phyloP scores from a whole-genome alignment of 2,113 vertebrate species.

The Daubentonia madagascariensis region DNA sequence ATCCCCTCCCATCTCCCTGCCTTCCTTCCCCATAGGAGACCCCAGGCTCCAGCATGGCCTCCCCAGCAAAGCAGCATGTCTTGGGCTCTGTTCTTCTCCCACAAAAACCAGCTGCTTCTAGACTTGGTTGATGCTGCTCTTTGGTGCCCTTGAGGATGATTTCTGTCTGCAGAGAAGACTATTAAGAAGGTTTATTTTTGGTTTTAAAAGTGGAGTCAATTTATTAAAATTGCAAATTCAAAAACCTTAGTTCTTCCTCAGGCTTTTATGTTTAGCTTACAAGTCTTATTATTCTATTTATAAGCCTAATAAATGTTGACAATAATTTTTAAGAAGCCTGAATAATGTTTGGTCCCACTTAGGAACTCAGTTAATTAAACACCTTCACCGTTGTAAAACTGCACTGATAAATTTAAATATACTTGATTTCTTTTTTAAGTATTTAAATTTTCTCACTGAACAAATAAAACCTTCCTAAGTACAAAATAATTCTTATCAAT shows the following conservation, averaged over 20 bases:
- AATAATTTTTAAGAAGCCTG: slow-evolving; percentile 52
- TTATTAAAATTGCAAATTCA: slow-evolving; percentile 69
- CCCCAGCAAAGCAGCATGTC: neutral
- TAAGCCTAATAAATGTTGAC: slow-evolving; percentile 58
- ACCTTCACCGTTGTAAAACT: slow-evolving; percentile 25
- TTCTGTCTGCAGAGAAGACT: slow-evolving; percentile 27
- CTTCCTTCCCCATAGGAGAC: accelerated
- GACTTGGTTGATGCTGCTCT: neutral
- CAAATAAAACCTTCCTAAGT: slow-evolving; percentile 33
- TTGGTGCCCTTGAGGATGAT: slow-evolving; percentile 25
- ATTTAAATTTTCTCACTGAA: slow-evolving; percentile 53
- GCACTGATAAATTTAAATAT: slow-evolving; percentile 36
- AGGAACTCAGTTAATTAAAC: slow-evolving; percentile 50
- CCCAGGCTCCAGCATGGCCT: neutral
- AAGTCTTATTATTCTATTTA: slow-evolving; percentile 67
- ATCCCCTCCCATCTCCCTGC: too few relatives aligned
- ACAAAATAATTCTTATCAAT: slow-evolving; percentile 54
- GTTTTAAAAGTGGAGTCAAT: slow-evolving; percentile 58
- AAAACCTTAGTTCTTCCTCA: slow-evolving; percentile 39
- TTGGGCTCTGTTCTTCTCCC: neutral
- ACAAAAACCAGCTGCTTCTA: neutral
- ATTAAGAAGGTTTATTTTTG: slow-evolving; percentile 58
- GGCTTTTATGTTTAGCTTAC: slow-evolving; percentile 53
- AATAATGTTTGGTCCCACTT: slow-evolving; percentile 53
- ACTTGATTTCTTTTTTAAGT: slow-evolving; percentile 56